phyloP scores from a whole-genome alignment of 2,888 invertebrate species.

The Cyclophora albipunctata region DNA sequence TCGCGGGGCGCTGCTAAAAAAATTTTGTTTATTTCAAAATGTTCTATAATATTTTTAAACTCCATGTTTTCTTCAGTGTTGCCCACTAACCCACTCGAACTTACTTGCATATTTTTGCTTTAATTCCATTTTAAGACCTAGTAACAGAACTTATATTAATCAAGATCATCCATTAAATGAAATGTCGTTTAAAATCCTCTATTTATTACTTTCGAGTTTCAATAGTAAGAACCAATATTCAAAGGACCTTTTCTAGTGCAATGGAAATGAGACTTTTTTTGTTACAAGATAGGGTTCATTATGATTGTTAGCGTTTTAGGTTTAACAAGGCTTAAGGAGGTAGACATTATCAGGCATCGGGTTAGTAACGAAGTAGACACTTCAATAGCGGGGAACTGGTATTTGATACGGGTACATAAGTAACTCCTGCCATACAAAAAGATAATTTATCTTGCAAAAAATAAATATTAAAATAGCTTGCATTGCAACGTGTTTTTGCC shows the following conservation, averaged over 20 bases:
- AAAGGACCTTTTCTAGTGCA: neutral
- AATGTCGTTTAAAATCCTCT: no score
- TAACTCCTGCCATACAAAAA: conserved; percentile 12
- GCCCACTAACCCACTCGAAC: no score
- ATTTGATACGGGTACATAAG: conserved; percentile 22
- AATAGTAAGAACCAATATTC: conserved; percentile 1
- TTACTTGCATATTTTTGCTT: no score
- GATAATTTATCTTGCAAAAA: neutral
- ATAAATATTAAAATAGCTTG: neutral
- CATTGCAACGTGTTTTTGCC: no score
- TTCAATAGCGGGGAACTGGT: conserved; percentile 39
- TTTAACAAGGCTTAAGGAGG: conserved; percentile 16
- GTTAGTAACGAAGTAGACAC: conserved; percentile 53
- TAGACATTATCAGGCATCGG: conserved; percentile 40
- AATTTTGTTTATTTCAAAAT: no score
- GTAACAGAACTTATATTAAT: no score
- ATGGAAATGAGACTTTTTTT: conserved; percentile 3
- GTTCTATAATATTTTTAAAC: no score
- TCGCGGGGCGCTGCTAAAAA: no score
- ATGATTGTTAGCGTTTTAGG: conserved; percentile 12
- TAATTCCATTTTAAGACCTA: no score
- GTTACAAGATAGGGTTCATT: conserved; percentile 11
- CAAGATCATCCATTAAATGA: no score
- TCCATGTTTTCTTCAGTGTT: no score
- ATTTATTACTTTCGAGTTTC: conserved; percentile 1